Evolutionary conservation across 2,113 vertebrate species (phyloP).

Genomic region (Vombatus ursinus): DNA sequence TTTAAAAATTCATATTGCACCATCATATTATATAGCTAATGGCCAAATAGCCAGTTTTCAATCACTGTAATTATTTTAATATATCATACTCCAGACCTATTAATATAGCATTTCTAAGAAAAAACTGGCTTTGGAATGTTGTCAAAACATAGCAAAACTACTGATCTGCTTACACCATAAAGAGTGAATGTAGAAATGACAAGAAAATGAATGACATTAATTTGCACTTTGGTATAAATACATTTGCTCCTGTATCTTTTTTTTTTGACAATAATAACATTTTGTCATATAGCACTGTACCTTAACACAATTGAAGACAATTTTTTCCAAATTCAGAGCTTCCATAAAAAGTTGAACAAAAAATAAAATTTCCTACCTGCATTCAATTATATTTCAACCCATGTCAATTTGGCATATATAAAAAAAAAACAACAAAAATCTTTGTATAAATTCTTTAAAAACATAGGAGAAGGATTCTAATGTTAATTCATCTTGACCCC

Average conservation of each 20-base stretch:
- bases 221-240: slow-evolving; percentile 81
- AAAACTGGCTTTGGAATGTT: slow-evolving; percentile 77
- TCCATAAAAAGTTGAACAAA: slow-evolving; percentile 78
- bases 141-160: slow-evolving; percentile 79
- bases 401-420: slow-evolving; percentile 79
- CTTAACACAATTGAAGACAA: slow-evolving; percentile 78
- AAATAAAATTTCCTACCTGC: slow-evolving; percentile 81
- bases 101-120: slow-evolving; percentile 73
- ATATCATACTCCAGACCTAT: slow-evolving; percentile 54
- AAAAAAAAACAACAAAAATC: slow-evolving; percentile 56
- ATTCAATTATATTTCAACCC: slow-evolving; percentile 82
- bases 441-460: slow-evolving; percentile 83
- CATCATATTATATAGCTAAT: slow-evolving; percentile 23
- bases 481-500: slow-evolving; percentile 89
- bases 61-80: slow-evolving; percentile 59
- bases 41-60: slow-evolving; percentile 3
- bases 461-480: slow-evolving; percentile 87
- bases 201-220: no score
- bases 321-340: slow-evolving; percentile 77
- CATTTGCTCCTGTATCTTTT: slow-evolving; percentile 80
- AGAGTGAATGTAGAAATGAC: no score
- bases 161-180: slow-evolving; percentile 76
- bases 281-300: slow-evolving; percentile 63
- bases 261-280: slow-evolving; percentile 52
- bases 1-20: slow-evolving; percentile 46